Evolutionary conservation across 2,888 invertebrate genomes (phyloP).

Genomic region (Hesperia comma): DNA sequence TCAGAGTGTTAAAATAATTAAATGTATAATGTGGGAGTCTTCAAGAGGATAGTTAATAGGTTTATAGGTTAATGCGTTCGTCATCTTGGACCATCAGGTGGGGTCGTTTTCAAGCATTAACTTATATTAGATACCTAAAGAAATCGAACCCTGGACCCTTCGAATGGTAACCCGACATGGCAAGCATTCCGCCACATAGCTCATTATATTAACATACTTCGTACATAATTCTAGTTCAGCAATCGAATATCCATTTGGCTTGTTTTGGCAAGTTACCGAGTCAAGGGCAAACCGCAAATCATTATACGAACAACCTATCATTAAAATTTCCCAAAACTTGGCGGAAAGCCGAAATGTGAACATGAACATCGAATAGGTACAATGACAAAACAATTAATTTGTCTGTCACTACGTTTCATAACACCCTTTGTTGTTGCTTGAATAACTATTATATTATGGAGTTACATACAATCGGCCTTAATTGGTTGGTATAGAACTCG

Average conservation of each 20-base stretch:
- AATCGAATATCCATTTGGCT: constrained; percentile 17
- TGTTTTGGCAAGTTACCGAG: constrained; percentile 23
- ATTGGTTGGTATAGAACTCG: neutral
- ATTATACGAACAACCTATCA: constrained; percentile 13
- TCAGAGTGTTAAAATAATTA: too few relatives aligned
- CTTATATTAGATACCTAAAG: too few relatives aligned
- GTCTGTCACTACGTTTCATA: constrained; percentile 14
- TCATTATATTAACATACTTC: neutral
- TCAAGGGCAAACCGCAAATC: constrained; percentile 20
- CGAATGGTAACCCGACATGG: too few relatives aligned
- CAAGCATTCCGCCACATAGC: too few relatives aligned
- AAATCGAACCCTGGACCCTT: too few relatives aligned
- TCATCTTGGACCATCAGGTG: too few relatives aligned
- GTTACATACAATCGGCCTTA: neutral
- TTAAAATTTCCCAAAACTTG: constrained; percentile 23
- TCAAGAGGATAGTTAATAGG: too few relatives aligned
- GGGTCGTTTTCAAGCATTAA: too few relatives aligned
- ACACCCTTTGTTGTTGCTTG: neutral
- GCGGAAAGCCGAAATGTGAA: constrained; percentile 15
- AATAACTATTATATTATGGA: neutral
- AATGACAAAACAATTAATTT: constrained; percentile 23
- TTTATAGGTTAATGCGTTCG: too few relatives aligned
- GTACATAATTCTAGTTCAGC: neutral
- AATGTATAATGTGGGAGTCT: too few relatives aligned
- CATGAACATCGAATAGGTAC: neutral